These are phyloP conservation scores for Psilopogon haemacephalus DNA, from an alignment of 2,113 vertebrate genomes.

Conservation along the genomic window DNA sequence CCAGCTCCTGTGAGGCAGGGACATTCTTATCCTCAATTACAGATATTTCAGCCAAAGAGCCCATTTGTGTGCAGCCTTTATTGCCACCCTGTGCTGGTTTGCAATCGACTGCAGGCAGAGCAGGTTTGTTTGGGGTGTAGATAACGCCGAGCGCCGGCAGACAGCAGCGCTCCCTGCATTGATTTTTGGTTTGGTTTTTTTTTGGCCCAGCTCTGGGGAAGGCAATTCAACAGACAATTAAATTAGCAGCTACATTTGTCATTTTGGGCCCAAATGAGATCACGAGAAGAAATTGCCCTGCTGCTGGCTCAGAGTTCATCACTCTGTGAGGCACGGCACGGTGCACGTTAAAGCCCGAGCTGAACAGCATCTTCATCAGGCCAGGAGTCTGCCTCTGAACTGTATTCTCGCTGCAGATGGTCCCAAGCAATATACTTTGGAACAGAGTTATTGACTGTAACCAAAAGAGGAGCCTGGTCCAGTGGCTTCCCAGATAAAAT, in stretches of 20 bases:
- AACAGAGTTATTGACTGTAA: not conserved
- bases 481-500: not conserved
- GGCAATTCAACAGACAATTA: slow-evolving; percentile 43
- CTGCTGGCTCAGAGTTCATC: not conserved
- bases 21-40: not conserved
- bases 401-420: not conserved
- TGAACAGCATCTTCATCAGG: not conserved
- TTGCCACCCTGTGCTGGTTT: not conserved
- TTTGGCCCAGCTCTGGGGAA: slow-evolving; percentile 21
- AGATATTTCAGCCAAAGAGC: not conserved
- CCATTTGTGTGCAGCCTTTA: not conserved
- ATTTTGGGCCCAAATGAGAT: slow-evolving; percentile 26
- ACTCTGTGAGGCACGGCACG: not conserved
- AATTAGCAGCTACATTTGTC: slow-evolving; percentile 44
- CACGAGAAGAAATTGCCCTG: not conserved
- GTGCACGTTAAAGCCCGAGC: not conserved
- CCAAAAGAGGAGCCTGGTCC: not conserved
- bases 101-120: not conserved
- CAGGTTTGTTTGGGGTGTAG: not conserved
- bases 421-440: not conserved
- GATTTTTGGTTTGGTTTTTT: slow-evolving; percentile 61
- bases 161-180: not conserved
- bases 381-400: not conserved
- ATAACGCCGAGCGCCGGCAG: not conserved
- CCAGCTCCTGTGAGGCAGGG: not conserved